Conservation (phyloP, 1,140 invertebrate genomes). For the Nomia melanderi region DNA sequence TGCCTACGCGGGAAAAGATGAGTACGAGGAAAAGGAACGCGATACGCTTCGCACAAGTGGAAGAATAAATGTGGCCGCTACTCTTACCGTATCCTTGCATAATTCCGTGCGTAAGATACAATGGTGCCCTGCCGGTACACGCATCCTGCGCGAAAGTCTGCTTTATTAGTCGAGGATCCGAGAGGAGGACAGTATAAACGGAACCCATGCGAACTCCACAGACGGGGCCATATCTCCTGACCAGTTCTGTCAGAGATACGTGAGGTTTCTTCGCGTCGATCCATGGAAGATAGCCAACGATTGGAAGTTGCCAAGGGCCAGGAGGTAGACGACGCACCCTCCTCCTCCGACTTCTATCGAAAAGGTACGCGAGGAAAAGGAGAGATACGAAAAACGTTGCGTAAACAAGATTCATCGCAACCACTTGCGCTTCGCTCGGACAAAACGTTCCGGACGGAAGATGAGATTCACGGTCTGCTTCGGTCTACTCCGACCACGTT, state of each 20-base stretch:
- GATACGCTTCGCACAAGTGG: no score
- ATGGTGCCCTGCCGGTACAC: slow-evolving; percentile 87
- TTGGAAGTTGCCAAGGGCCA: slow-evolving; percentile 88
- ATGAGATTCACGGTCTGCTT: no score
- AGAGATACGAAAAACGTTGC: slow-evolving; percentile 26
- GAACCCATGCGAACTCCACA: slow-evolving; percentile 88
- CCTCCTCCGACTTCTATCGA: slow-evolving; percentile 34
- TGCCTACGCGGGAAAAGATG: no score
- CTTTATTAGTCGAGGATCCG: slow-evolving; percentile 86
- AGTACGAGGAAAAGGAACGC: no score
- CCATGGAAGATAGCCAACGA: slow-evolving; percentile 90
- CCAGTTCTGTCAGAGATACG: slow-evolving; percentile 84
- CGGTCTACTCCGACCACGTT: no score
- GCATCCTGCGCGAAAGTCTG: slow-evolving; percentile 86
- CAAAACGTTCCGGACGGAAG: no score
- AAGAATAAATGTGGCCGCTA: no score
- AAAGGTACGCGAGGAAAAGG: slow-evolving; percentile 26
- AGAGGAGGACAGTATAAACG: slow-evolving; percentile 87
- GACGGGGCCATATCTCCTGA: slow-evolving; percentile 86
- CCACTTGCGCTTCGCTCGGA: no score
- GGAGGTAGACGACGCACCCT: slow-evolving; percentile 82
- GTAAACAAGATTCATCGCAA: slow-evolving; percentile 46
- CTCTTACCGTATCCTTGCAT: slow-evolving; percentile 92
- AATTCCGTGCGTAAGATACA: slow-evolving; percentile 91
- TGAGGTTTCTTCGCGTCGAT: slow-evolving; percentile 86